Evolutionary conservation across 2,113 vertebrate species (phyloP).

Genomic region (Tachysurus fulvidraco): DNA sequence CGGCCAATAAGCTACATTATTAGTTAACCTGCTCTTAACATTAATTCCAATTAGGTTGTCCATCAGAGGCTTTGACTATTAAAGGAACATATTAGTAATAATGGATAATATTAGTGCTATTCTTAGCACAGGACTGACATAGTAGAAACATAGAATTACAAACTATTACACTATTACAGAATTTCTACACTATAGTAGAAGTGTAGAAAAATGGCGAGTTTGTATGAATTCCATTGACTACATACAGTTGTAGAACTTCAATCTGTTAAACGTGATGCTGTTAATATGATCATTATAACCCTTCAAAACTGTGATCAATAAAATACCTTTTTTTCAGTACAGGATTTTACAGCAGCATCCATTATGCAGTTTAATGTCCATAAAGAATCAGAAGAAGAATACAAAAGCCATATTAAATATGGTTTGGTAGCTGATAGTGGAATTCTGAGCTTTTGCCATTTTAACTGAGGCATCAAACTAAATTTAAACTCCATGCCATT

Average conservation of each 20-base stretch:
- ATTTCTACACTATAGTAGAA: background rate
- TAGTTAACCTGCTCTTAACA: background rate
- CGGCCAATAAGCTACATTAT: background rate
- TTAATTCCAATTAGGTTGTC: background rate
- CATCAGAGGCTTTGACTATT: background rate
- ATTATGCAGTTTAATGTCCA: background rate
- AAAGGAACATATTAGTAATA: background rate
- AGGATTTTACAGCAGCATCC: background rate
- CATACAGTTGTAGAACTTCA: background rate
- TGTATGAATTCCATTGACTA: too few species aligned
- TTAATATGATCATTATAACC: background rate
- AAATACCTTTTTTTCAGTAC: background rate
- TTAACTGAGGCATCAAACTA: background rate
- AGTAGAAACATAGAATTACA: background rate
- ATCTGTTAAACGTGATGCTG: background rate
- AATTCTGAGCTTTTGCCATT: slow-evolving; percentile 9
- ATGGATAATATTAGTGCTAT: background rate
- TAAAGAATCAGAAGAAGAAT: background rate
- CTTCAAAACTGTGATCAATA: background rate
- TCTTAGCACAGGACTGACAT: background rate
- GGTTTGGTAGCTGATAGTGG: background rate
- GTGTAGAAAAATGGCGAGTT: background rate
- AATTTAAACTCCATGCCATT: slow-evolving; percentile 19
- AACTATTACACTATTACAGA: background rate
- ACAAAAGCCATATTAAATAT: background rate